Evolutionary conservation across 2,113 vertebrate species (phyloP).

Genomic region (Actinemys pallida): DNA sequence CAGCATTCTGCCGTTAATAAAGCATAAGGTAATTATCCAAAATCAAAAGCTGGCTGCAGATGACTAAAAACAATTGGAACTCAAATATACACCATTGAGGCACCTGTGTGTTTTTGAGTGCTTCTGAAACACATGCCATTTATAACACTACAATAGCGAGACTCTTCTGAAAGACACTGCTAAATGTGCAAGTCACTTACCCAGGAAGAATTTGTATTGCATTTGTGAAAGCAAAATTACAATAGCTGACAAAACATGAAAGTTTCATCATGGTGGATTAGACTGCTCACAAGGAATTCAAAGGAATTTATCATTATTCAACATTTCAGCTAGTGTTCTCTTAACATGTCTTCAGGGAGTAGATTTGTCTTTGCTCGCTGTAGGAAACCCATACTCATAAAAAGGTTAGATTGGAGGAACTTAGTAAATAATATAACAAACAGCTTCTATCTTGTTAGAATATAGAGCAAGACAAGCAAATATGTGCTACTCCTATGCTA

Average conservation of each 20-base stretch:
- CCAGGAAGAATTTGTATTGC: conserved; percentile 76
- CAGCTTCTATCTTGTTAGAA: conserved; percentile 48
- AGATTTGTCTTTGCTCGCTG: conserved; percentile 74
- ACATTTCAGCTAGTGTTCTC: conserved; percentile 76
- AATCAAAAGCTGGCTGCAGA: conserved; percentile 72
- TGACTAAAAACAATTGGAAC: conserved; percentile 74
- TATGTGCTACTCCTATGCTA: neutral
- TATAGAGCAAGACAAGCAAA: conserved; percentile 44
- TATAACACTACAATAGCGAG: conserved; percentile 71
- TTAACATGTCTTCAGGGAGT: conserved; percentile 75
- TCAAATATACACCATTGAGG: conserved; percentile 72
- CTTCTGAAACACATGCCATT: conserved; percentile 74
- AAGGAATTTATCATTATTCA: conserved; percentile 80
- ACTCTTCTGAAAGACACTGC: conserved; percentile 74
- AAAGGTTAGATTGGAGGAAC: conserved; percentile 70
- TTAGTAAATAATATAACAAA: conserved; percentile 78
- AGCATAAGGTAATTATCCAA: conserved; percentile 77
- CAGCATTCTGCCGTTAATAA: conserved; percentile 55
- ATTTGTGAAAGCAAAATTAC: conserved; percentile 83
- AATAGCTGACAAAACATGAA: conserved; percentile 85
- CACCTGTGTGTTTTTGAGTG: conserved; percentile 64
- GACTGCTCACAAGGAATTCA: conserved; percentile 70
- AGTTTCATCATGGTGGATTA: conserved; percentile 80
- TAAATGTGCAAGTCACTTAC: conserved; percentile 78
- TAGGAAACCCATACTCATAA: conserved; percentile 64